These are phyloP conservation scores for Epicampocera succincta DNA, from an alignment of 2,888 invertebrate species.

Conservation along the genomic window DNA sequence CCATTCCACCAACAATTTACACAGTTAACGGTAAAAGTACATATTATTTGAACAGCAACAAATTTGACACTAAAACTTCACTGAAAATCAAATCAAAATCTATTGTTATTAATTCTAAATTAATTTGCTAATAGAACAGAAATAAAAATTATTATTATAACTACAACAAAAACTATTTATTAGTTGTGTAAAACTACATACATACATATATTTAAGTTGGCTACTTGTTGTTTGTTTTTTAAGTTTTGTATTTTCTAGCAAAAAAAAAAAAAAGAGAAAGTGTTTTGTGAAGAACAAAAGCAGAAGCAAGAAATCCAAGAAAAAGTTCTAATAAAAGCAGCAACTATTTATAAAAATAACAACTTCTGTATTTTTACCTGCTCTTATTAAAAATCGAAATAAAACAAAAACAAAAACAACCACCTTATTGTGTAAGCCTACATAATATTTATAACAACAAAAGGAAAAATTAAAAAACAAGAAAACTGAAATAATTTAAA, in stretches of 20 bases:
- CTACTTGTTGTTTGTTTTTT: constrained; percentile 58
- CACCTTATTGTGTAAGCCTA: constrained; percentile 78
- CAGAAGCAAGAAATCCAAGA: not conserved
- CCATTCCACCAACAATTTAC: too few relatives aligned
- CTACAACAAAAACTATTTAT: constrained; percentile 48
- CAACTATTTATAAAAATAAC: constrained; percentile 61
- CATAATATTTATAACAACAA: constrained; percentile 61
- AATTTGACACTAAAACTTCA: constrained; percentile 3
- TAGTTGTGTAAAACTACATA: constrained; percentile 27
- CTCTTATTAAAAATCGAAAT: constrained; percentile 70
- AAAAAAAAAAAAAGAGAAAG: constrained; percentile 12
- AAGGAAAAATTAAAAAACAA: constrained; percentile 52
- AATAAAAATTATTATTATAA: constrained; percentile 20
- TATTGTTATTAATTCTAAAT: constrained; percentile 60
- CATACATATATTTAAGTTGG: constrained; percentile 60
- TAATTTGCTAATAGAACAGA: constrained; percentile 56
- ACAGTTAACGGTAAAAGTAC: too few relatives aligned
- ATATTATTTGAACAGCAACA: not conserved
- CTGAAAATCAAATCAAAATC: constrained; percentile 40
- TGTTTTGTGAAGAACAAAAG: constrained; percentile 50
- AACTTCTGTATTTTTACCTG: constrained; percentile 76
- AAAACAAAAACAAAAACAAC: constrained; percentile 69
- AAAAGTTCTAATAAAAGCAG: constrained; percentile 29
- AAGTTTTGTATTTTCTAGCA: constrained; percentile 35
- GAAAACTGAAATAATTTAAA: constrained; percentile 48